phyloP scores from a whole-genome alignment of 1,140 invertebrate species.

The Pteromalus puparum region DNA sequence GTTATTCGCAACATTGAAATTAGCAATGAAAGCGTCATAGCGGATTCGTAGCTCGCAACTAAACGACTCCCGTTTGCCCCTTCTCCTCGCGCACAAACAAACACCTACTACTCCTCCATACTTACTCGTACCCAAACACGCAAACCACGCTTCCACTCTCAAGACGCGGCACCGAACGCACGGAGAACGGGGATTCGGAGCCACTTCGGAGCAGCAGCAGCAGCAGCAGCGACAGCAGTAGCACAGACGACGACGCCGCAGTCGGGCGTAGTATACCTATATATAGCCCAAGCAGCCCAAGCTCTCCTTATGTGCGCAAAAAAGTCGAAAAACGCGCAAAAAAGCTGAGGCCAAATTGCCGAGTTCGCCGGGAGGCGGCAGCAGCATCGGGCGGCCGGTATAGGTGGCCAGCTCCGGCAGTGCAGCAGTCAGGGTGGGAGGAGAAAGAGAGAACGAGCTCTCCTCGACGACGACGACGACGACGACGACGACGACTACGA shows the following conservation, averaged over 20 bases:
- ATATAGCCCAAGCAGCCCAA: background rate
- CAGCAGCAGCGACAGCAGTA: too few relatives aligned
- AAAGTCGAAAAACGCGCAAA: constrained; percentile 1
- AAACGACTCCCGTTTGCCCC: background rate
- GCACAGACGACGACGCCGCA: too few relatives aligned
- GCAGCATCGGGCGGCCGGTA: background rate
- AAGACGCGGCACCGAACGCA: too few relatives aligned
- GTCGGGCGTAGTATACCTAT: background rate
- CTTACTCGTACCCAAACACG: background rate
- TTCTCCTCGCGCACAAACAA: background rate
- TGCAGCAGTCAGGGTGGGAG: constrained; percentile 2
- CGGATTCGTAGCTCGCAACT: background rate
- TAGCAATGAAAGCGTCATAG: background rate
- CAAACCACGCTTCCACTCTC: background rate
- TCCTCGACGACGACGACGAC: background rate
- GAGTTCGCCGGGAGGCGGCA: constrained; percentile 15
- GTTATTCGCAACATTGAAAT: background rate
- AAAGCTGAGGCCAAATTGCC: background rate
- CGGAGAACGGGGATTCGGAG: too few relatives aligned
- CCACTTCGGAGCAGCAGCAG: too few relatives aligned
- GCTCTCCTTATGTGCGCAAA: background rate
- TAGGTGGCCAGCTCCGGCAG: background rate
- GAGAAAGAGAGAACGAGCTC: constrained; percentile 3
- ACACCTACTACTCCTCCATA: background rate
- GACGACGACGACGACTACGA: background rate